Evolutionary conservation across 2,113 vertebrate species (phyloP), one percentile per base, ranked within the genome.

Genomic region (Labeo rohita): DNA sequence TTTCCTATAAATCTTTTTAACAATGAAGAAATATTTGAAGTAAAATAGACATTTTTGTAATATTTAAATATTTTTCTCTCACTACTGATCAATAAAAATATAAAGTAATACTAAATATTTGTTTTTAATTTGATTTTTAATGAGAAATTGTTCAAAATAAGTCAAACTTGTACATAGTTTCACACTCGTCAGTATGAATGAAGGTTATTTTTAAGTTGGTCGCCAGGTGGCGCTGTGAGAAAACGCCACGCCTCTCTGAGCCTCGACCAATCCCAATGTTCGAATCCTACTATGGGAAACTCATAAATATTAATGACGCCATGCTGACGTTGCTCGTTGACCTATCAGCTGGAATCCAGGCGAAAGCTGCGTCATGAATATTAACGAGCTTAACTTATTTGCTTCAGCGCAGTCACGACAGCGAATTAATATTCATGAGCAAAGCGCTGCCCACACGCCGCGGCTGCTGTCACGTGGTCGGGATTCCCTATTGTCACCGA

Each of bases 401-500:
- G 34, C n/a, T 79, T 79, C 36, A 4, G 77, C 18, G 10, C 61
- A 52, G 23, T 52, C 63, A 36, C 8, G 47, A 76, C 7, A 13
- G 49, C 10, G 3, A 16, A 70, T 70, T 70, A 70, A 54, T 52
- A 61, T 85, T 76, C 8, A 77, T 63, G 28, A 80, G 23, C 8
- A 54, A 47, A 8, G 4, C 12, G 16, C 45, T 8, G 39, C 43
- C 10, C n/a, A 6, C 61, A 66, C 45, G 77, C 36, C 39, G 36
- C 36, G 16, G 18, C 78, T 61, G 78, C 1, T 10, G 66, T 83
- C 81, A 83, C 81, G 81, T 83, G 81, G 66, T 83, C 50, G 81
- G 81, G 59, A 83, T 83, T 83, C 65, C 81, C 80, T 81, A 16
- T 81, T 81, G 79, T 81, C 80, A 73, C 34, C 18, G 81, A 83